Evolutionary conservation across 2,888 invertebrate species (phyloP).

Genomic region (Apamea anceps): DNA sequence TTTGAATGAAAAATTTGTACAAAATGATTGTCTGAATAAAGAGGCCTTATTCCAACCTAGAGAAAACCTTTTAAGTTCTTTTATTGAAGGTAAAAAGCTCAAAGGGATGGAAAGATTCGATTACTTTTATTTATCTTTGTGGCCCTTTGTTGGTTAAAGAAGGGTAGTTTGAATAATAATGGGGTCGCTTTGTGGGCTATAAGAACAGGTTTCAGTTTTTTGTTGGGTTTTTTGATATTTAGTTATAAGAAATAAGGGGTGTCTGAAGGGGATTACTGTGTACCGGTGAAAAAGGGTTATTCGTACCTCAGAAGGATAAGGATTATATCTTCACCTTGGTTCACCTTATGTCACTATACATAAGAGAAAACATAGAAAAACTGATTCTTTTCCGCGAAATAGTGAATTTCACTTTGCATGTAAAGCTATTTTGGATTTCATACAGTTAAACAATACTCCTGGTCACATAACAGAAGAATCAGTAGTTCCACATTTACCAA

Average conservation of each 20-base stretch:
- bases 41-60: conserved; percentile 38
- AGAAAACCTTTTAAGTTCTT: conserved; percentile 59
- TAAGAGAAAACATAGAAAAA: not conserved
- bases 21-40: conserved; percentile 52
- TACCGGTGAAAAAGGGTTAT: not conserved
- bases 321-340: not conserved
- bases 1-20: conserved; percentile 55
- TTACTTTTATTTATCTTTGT: conserved; percentile 62
- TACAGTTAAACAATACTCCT: conserved; percentile 25
- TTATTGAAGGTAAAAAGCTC: conserved; percentile 53
- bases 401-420: conserved; percentile 31
- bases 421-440: conserved; percentile 36
- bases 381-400: conserved; percentile 1
- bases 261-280: not conserved
- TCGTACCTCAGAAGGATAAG: not conserved
- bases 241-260: not conserved
- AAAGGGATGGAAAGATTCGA: conserved; percentile 62
- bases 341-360: not conserved
- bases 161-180: conserved; percentile 62
- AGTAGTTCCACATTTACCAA: not conserved
- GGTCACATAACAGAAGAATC: not conserved
- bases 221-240: not conserved
- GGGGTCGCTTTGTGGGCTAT: conserved; percentile 25
- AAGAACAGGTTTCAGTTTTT: conserved; percentile 22
- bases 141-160: conserved; percentile 52